Evolutionary conservation across 2,888 invertebrate species (phyloP).

Genomic region (Synanthedon tipuliformis): DNA sequence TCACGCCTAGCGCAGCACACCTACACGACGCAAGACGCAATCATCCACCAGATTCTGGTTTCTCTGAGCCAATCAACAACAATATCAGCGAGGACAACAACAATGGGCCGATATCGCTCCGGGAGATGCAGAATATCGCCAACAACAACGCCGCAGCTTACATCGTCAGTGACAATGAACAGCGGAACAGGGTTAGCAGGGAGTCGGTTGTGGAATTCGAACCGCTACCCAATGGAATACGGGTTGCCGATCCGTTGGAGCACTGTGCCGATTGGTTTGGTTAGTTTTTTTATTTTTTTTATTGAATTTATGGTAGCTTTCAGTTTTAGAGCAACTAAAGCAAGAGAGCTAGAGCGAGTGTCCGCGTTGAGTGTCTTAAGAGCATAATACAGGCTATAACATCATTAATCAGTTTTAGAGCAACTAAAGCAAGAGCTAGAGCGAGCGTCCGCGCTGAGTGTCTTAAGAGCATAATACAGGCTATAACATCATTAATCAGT

Average conservation of each 20-base stretch:
- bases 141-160: constrained; percentile 68
- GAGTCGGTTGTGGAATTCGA: constrained; percentile 61
- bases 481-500: too few relatives aligned
- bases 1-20: constrained; percentile 52
- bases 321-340: too few relatives aligned
- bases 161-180: constrained; percentile 64
- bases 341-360: too few relatives aligned
- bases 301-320: too few relatives aligned
- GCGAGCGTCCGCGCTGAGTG: too few relatives aligned
- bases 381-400: too few relatives aligned
- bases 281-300: constrained; percentile 17
- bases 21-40: constrained; percentile 49
- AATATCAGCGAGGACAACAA: constrained; percentile 66
- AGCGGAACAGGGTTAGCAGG: constrained; percentile 48
- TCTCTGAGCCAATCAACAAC: constrained; percentile 58
- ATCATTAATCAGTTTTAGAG: too few relatives aligned
- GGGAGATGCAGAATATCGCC: constrained; percentile 70
- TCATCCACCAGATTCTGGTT: constrained; percentile 53
- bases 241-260: constrained; percentile 49
- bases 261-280: constrained; percentile 60
- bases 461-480: too few relatives aligned
- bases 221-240: constrained; percentile 42
- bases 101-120: constrained; percentile 66
- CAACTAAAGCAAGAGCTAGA: too few relatives aligned
- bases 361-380: too few relatives aligned